Evolutionary conservation across 2,113 vertebrate species (phyloP).

Genomic region (Gracilinanus agilis): DNA sequence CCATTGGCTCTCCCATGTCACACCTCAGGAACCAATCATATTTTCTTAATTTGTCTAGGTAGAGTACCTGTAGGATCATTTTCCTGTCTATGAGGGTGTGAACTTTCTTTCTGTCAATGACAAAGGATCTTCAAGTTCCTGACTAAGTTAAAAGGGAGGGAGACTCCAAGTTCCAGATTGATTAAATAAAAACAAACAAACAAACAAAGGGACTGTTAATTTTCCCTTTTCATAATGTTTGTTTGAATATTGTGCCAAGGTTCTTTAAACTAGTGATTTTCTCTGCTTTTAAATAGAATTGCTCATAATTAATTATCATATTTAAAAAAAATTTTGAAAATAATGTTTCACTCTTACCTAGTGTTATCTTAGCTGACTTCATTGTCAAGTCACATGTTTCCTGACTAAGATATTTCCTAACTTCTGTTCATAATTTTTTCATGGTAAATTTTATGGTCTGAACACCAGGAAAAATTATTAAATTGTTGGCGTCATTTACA

Average conservation of each 20-base stretch:
- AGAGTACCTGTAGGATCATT: too few relatives aligned
- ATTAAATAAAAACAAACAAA: too few relatives aligned
- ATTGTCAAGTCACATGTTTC: not conserved
- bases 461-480: not conserved
- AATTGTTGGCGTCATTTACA: not conserved
- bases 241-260: not conserved
- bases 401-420: not conserved
- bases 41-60: too few relatives aligned
- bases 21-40: too few relatives aligned
- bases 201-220: too few relatives aligned
- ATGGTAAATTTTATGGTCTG: not conserved
- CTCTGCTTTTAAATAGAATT: not conserved
- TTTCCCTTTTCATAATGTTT: too few relatives aligned
- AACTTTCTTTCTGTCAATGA: too few relatives aligned
- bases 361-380: not conserved
- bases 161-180: too few relatives aligned
- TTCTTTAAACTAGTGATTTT: not conserved
- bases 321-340: not conserved
- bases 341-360: not conserved
- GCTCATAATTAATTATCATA: not conserved
- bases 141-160: too few relatives aligned
- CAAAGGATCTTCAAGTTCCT: too few relatives aligned
- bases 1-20: too few relatives aligned
- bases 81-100: too few relatives aligned
- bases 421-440: not conserved